phyloP scores from a whole-genome alignment of 1,140 invertebrate species.

The Phthorimaea operculella region DNA sequence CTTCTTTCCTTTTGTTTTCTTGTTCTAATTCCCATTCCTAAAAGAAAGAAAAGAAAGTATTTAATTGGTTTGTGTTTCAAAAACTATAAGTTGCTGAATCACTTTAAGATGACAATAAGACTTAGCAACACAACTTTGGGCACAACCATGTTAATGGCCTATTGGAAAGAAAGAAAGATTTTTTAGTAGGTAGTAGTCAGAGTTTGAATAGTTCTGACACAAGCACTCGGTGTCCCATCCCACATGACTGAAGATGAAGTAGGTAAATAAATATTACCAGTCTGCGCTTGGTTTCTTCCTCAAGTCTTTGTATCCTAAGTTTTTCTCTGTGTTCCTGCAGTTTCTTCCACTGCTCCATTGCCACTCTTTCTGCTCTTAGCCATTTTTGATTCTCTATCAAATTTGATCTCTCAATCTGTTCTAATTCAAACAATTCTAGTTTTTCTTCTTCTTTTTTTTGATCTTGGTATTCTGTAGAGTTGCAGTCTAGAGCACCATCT shows the following conservation, averaged over 20 bases:
- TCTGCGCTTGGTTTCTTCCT: slow-evolving; percentile 67
- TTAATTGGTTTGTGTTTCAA: no score
- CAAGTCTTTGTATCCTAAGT: slow-evolving; percentile 57
- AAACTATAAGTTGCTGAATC: no score
- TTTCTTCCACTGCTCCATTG: slow-evolving; percentile 67
- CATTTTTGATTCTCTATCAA: slow-evolving; percentile 64
- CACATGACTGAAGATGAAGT: no score
- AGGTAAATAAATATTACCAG: slow-evolving; percentile 29
- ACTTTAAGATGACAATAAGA: no score
- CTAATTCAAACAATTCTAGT: slow-evolving; percentile 45
- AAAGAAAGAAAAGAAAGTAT: neutral
- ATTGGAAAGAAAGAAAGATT: no score
- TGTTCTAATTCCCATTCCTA: slow-evolving; percentile 64
- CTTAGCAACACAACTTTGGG: no score
- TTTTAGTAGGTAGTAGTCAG: no score
- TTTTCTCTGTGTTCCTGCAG: slow-evolving; percentile 65
- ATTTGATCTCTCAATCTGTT: slow-evolving; percentile 57
- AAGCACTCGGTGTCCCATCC: no score
- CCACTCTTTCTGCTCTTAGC: slow-evolving; percentile 50
- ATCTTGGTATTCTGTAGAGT: slow-evolving; percentile 57
- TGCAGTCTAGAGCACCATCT: neutral
- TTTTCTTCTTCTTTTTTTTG: slow-evolving; percentile 52
- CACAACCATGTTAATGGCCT: no score
- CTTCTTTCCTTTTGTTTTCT: slow-evolving; percentile 55
- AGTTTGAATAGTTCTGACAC: no score